Conservation (phyloP, 2,888 invertebrate genomes). For the Agonopterix arenella region DNA sequence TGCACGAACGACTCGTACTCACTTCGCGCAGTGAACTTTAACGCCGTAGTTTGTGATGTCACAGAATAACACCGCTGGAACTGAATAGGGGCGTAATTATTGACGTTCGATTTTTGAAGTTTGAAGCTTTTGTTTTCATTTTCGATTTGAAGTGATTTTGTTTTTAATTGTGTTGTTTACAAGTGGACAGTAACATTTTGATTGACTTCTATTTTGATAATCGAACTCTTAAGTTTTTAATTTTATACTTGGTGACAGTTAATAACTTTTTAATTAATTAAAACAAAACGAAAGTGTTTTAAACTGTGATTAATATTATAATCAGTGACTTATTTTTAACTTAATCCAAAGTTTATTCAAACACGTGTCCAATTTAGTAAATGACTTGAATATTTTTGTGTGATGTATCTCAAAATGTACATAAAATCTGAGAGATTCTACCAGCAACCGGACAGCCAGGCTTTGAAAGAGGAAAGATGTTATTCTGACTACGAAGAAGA, state of each 20-base stretch:
- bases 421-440: conserved; percentile 67
- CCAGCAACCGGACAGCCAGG: conserved; percentile 53
- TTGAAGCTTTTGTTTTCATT: not conserved
- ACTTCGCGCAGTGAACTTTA: not conserved
- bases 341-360: not conserved
- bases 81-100: not conserved
- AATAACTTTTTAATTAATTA: too few species aligned
- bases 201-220: not conserved
- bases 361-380: not conserved
- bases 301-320: too few species aligned
- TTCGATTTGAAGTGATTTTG: not conserved
- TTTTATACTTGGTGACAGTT: too few species aligned
- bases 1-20: conserved; percentile 7
- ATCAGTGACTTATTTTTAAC: not conserved
- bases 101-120: not conserved
- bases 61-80: not conserved
- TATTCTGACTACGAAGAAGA: conserved; percentile 66
- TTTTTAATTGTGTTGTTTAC: not conserved
- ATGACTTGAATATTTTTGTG: conserved; percentile 14
- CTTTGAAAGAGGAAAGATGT: conserved; percentile 52
- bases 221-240: too few species aligned
- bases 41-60: not conserved
- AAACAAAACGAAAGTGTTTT: too few species aligned
- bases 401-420: conserved; percentile 69
- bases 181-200: not conserved